Conservation (phyloP, 1,140 invertebrate species). For the Procambarus virginalis region DNA sequence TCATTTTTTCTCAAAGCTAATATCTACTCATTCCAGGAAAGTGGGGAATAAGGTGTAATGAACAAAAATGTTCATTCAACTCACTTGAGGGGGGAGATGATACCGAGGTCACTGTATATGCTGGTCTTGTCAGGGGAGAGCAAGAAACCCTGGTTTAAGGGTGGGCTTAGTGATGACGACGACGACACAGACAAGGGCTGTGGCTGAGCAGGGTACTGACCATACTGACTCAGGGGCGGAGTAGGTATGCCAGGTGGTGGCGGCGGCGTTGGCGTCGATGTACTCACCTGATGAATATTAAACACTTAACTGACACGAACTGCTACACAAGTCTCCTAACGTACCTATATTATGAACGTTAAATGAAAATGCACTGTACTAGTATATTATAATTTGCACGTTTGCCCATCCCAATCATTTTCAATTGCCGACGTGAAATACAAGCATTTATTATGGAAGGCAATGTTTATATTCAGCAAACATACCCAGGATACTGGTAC, state of each 20-base stretch:
- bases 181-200: slow-evolving; percentile 16
- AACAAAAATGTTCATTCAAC: not conserved
- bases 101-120: slow-evolving; percentile 66
- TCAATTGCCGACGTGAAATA: too few relatives aligned
- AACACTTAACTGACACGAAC: not conserved
- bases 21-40: too few relatives aligned
- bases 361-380: too few relatives aligned
- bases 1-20: too few relatives aligned
- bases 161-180: slow-evolving; percentile 48
- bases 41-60: too few relatives aligned
- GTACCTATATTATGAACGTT: too few relatives aligned
- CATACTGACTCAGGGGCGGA: slow-evolving; percentile 39
- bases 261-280: slow-evolving; percentile 25
- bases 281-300: slow-evolving; percentile 17
- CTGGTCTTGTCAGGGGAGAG: slow-evolving; percentile 59
- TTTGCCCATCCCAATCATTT: too few relatives aligned
- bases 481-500: too few relatives aligned
- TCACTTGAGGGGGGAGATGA: slow-evolving; percentile 69
- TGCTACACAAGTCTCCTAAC: too few relatives aligned
- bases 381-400: too few relatives aligned
- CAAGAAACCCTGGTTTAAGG: slow-evolving; percentile 66
- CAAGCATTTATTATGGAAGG: too few relatives aligned
- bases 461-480: too few relatives aligned
- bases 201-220: slow-evolving; percentile 33
- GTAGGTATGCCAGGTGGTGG: slow-evolving; percentile 38